Evolutionary conservation across 2,888 invertebrate species (phyloP), one percentile per base, ranked within the genome.

Genomic region (Chromoteleia sp.): DNA sequence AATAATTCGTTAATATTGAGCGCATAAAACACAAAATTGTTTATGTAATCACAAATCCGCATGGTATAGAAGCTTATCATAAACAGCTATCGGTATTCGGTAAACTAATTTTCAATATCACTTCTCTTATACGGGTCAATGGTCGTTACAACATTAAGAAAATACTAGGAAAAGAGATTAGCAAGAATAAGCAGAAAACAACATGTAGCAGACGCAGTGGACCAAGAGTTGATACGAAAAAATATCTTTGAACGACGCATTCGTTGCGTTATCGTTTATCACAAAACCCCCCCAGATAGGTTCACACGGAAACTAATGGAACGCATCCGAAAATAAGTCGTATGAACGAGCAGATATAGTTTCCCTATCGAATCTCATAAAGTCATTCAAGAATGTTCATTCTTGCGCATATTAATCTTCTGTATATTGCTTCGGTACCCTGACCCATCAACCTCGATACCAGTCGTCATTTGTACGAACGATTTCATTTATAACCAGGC

Each of bases 381-480:
- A 33, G 25, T 50, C 65, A 67, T 75, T 75, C 56, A 74, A 63
- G 65, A 74, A 56, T 58, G 56, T 39, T 48, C 56, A 48, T 54
- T 65, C 41, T 65, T 74, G 29, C 41, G 30, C 29, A 39, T 17
- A 56, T 67, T 67, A 59, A 76, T 68, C 76, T 48, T 41, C 8
- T 29, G 45, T 10, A 58, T 17, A 56, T 41, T 73, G 25, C 30
- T 50, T 41, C 58, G 17, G 17, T 10, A 68, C 76, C 76, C 65
- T 76, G 76, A 76, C 76, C 76, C 68, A 76, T 59, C 68, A 76
- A 59, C 68, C 76, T 68, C 59, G 54, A 76, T 68, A 68, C 21
- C 39, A 33, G n/a, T 15, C 25, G 45, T 56, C 25, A 21, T 33
- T 52, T 30, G 15, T 21, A 43, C 21, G 33, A 41, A 52, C 15